Conservation (phyloP, 1,140 invertebrate species). For the Drosophila guanche region DNA sequence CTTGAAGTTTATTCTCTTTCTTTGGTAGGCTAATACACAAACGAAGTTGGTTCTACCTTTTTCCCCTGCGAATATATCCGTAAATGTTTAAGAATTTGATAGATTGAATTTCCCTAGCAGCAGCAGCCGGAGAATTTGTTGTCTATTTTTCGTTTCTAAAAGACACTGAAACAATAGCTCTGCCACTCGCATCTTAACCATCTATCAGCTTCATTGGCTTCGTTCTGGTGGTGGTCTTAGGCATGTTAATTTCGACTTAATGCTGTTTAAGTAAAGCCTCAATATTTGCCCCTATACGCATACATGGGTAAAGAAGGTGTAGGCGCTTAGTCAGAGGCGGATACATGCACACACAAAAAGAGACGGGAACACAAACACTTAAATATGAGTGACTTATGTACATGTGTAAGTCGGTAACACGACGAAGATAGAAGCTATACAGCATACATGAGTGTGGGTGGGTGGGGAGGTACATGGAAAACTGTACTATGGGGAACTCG, state of each 20-base stretch:
- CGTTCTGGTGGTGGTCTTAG: constrained; percentile 50
- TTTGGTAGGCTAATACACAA: constrained; percentile 13
- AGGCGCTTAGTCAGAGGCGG: constrained; percentile 60
- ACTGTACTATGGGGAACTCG: too few species aligned
- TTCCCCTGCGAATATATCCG: constrained; percentile 27
- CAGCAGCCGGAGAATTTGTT: constrained; percentile 20
- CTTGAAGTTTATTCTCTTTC: constrained; percentile 32
- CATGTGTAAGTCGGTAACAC: constrained; percentile 80
- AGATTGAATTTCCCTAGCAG: constrained; percentile 51
- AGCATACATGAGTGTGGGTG: too few species aligned
- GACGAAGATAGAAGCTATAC: constrained; percentile 81
- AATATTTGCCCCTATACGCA: constrained; percentile 81
- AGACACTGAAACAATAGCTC: too few species aligned
- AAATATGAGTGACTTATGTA: constrained; percentile 76
- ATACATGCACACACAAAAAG: constrained; percentile 8
- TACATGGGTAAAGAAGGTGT: constrained; percentile 80
- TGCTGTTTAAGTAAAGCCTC: constrained; percentile 80
- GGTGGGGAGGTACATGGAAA: too few species aligned
- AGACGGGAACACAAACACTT: constrained; percentile 12
- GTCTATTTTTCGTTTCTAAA: too few species aligned
- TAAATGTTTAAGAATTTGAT: constrained; percentile 45
- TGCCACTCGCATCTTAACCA: too few species aligned
- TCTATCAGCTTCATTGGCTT: not conserved
- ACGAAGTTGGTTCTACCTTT: constrained; percentile 39
- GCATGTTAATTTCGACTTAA: constrained; percentile 81